Evolutionary conservation across 2,888 invertebrate species (phyloP).

Genomic region (Scaptomyza tumidula): DNA sequence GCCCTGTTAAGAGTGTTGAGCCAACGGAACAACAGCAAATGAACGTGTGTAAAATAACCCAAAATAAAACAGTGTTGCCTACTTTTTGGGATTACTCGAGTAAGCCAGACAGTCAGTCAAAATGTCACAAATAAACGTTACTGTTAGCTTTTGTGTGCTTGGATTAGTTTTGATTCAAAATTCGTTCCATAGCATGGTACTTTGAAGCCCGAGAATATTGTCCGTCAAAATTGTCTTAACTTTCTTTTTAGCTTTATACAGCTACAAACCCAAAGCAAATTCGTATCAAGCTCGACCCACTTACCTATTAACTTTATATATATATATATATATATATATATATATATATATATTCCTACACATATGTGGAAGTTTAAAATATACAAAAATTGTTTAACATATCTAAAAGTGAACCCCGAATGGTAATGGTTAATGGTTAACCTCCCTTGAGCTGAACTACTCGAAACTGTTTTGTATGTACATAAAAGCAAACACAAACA

Average conservation of each 20-base stretch:
- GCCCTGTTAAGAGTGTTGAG: background rate
- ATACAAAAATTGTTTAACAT: background rate
- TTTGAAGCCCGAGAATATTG: too few species aligned
- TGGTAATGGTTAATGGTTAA: conserved; percentile 6
- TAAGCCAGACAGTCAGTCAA: conserved; percentile 23
- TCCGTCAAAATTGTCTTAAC: too few species aligned
- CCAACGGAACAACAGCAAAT: background rate
- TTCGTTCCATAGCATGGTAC: background rate
- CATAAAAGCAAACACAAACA: conserved; percentile 36
- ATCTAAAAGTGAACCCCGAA: conserved; percentile 29
- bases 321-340: background rate
- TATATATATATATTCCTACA: background rate
- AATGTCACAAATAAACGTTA: conserved; percentile 21
- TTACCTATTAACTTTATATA: background rate
- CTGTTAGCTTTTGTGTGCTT: conserved; percentile 19
- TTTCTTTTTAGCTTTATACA: too few species aligned
- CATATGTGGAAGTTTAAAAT: background rate
- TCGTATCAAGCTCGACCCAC: background rate
- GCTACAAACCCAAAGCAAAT: too few species aligned
- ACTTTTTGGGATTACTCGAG: conserved; percentile 53
- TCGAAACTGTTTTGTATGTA: conserved; percentile 2
- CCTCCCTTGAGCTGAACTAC: conserved; percentile 25
- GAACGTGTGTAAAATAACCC: background rate
- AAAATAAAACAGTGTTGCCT: conserved; percentile 46
- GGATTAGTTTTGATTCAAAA: conserved; percentile 25